phyloP scores from a whole-genome alignment of 2,113 vertebrate species.

The Nanorana parkeri region DNA sequence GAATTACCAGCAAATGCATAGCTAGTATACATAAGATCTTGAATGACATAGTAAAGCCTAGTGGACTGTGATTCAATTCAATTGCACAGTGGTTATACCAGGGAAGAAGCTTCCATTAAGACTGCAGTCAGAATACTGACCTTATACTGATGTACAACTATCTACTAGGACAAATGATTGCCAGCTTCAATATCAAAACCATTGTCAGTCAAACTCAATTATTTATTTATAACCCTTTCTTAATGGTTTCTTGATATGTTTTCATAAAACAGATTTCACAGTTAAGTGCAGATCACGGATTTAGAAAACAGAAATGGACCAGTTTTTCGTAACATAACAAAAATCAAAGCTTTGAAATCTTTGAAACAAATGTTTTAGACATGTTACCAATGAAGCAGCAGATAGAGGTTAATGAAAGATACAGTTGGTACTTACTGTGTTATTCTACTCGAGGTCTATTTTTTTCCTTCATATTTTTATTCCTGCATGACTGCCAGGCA shows the following conservation, averaged over 20 bases:
- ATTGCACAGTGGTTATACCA: not conserved
- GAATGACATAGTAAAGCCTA: not conserved
- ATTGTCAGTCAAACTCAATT: not conserved
- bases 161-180: not conserved
- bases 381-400: not conserved
- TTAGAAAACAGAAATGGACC: not conserved
- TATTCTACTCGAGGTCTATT: too few relatives aligned
- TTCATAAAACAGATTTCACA: constrained; percentile 4
- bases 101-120: not conserved
- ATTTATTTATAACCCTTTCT: constrained; percentile 7
- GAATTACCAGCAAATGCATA: too few relatives aligned
- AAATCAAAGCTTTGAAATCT: constrained; percentile 8
- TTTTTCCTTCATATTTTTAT: too few relatives aligned
- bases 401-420: not conserved
- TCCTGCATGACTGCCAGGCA: too few relatives aligned
- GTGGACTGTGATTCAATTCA: not conserved
- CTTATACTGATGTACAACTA: not conserved
- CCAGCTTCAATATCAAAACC: constrained; percentile 3
- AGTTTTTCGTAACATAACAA: not conserved
- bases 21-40: not conserved
- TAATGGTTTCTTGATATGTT: not conserved
- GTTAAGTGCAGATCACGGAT: constrained; percentile 13
- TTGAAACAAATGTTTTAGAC: not conserved
- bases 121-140: not conserved
- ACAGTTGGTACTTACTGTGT: not conserved